Evolutionary conservation across 2,888 invertebrate genomes (phyloP).

Genomic region (Pyrochroa serraticornis): DNA sequence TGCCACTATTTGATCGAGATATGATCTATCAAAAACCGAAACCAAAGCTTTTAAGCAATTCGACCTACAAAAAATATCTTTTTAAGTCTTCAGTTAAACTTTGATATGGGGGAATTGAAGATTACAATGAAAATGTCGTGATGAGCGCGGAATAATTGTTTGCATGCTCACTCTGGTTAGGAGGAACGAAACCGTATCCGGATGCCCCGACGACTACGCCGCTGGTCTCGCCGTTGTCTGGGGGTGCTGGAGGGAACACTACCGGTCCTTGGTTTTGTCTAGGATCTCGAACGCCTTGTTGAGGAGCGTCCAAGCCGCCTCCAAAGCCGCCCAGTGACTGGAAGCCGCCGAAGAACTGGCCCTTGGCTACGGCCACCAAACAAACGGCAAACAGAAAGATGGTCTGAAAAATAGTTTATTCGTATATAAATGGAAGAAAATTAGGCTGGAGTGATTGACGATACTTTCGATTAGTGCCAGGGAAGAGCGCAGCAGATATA

Average conservation of each 20-base stretch:
- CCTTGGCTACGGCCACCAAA: constrained; percentile 49
- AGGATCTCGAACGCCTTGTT: constrained; percentile 63
- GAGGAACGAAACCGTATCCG: constrained; percentile 85
- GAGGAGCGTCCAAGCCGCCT: constrained; percentile 57
- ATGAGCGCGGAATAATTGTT: not conserved
- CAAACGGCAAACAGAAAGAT: constrained; percentile 31
- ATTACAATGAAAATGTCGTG: constrained; percentile 1
- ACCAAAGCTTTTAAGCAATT: too few relatives aligned
- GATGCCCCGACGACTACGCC: constrained; percentile 84
- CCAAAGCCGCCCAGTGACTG: constrained; percentile 58
- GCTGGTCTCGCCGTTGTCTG: constrained; percentile 71
- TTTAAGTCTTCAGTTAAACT: not conserved
- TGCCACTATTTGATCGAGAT: too few relatives aligned
- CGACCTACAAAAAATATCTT: too few relatives aligned
- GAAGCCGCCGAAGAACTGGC: constrained; percentile 56
- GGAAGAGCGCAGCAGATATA: too few relatives aligned
- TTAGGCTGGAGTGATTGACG: too few relatives aligned
- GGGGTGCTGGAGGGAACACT: constrained; percentile 75
- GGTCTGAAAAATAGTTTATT: constrained; percentile 3
- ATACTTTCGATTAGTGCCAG: too few relatives aligned
- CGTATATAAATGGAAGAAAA: not conserved
- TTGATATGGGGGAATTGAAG: constrained; percentile 4
- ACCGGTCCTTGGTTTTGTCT: constrained; percentile 77
- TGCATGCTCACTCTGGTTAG: constrained; percentile 51
- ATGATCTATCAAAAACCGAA: too few relatives aligned